Evolutionary conservation across 2,113 vertebrate species (phyloP), one percentile per base, ranked within the genome.

Genomic region (Prionailurus viverrinus): DNA sequence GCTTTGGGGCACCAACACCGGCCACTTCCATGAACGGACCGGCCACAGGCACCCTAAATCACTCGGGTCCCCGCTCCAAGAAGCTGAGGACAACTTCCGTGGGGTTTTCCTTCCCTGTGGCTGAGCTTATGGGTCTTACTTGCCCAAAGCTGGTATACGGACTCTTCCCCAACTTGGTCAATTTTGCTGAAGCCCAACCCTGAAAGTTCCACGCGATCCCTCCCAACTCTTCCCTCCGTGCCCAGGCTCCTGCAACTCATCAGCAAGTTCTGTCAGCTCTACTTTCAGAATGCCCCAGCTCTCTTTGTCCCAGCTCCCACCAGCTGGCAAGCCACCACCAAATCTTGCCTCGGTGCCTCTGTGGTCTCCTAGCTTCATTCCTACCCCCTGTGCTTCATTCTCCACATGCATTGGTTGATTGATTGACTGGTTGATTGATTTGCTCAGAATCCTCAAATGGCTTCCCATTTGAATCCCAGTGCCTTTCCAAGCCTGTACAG

Each of bases 261-360:
- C 61, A 8, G 4, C 29, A 71, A 27, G 51, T 85, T 11, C 66
- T 14, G 19, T 23, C 48, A 36, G 29, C 80, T 25, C 61, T 5
- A 0, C 36, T 61, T 58, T 48, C 61, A 36, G 41, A 48, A 36
- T 9, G 16, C 7, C 65, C 15, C 39, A 15, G 33, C 27, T 13
- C 33, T 21, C n/a, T 29, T 11, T 2, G 7, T 12, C 29, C 1
- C 0, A 23, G 39, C 51, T 21, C 13, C 66, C 5, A 3, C n/a
- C 66, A 65, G 65, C 33, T 1, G 1, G 0, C 3, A 0, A 7
- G 36, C 63, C 16, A 14, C 41, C 55, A 7, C 8, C 23, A 16
- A 9, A 45, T 55, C 66, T 23, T 3, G 39, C 18, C 88, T 45
- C 15, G 4, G 21, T 4, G 27, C 21, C 45, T 53, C 1, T 2